Evolutionary conservation across 2,888 invertebrate genomes (phyloP), one percentile per base, ranked within the genome.

Genomic region (Trisateles emortualis): DNA sequence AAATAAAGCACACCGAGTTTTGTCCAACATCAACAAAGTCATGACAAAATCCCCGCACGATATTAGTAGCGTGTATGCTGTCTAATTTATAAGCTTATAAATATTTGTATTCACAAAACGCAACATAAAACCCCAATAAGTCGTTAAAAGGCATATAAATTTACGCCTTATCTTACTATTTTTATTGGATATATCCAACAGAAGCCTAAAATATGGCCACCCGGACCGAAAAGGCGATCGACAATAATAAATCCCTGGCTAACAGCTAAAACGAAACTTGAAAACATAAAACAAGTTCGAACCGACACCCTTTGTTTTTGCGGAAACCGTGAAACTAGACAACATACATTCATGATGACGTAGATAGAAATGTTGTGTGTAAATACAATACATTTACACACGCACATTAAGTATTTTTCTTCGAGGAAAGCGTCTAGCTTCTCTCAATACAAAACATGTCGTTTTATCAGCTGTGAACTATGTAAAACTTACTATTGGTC

Each of bases 221-320:
- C 62, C 26, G 43, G 48, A 45, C 43, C 48, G 48, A 36, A 61
- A 66, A 55, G 26, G 52, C 51, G 51, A 67, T 62, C 51, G 42
- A 3, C 14, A 46, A 26, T 56, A 62, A 64, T 67, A 64, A 67
- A 64, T 64, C 45, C 48, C 53, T 19, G 9, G 43, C 42, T 38
- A 61, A 64, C 56, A 66, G 53, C 56, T 53, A 53, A 66, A 64
- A 53, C 62, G 39, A 61, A 56, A 61, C 62, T 61, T 39, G 33
- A 48, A 50, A 66, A 49, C 42, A 40, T 17, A 57, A 61, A 56
- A 33, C 67, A 46, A 48, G 50, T 56, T 45, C 40, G 24, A 22
- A 8, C 17, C 26, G 44, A 36, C 33, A 44, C 8, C 33, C 30
- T 65, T 44, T 56, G 24, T 65, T 52, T 48, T 33, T 50, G 40